Conservation (phyloP, 2,888 invertebrate species). For the Polia nebulosa region DNA sequence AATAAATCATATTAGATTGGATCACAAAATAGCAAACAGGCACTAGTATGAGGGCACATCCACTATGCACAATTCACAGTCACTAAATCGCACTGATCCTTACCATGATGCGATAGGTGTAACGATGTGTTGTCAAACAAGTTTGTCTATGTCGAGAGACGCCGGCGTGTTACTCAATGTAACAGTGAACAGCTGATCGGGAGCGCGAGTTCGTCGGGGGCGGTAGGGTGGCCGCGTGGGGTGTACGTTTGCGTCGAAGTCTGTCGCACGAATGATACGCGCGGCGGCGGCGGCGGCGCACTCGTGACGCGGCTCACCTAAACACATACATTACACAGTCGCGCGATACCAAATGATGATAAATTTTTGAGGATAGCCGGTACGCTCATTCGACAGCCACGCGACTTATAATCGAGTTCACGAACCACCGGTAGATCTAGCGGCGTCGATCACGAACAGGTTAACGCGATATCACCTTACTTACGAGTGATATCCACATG, state of each 20-base stretch:
- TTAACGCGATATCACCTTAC: slow-evolving; percentile 74
- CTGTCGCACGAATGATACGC: slow-evolving; percentile 87
- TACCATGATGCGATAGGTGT: slow-evolving; percentile 83
- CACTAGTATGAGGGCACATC: slow-evolving; percentile 74
- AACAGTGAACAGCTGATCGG: slow-evolving; percentile 85
- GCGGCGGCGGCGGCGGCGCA: slow-evolving; percentile 84
- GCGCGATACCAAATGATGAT: slow-evolving; percentile 80
- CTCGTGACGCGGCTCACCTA: slow-evolving; percentile 84
- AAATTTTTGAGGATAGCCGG: slow-evolving; percentile 84
- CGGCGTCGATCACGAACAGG: slow-evolving; percentile 78
- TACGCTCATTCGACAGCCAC: slow-evolving; percentile 82
- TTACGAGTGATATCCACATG: slow-evolving; percentile 77
- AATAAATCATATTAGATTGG: slow-evolving; percentile 46
- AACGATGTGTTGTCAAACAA: slow-evolving; percentile 76
- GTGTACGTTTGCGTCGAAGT: slow-evolving; percentile 82
- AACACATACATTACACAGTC: slow-evolving; percentile 79
- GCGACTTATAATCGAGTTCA: slow-evolving; percentile 81
- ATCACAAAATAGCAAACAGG: slow-evolving; percentile 65
- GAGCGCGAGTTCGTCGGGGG: slow-evolving; percentile 74
- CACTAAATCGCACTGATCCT: slow-evolving; percentile 81
- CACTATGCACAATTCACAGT: slow-evolving; percentile 81
- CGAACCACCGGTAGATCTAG: slow-evolving; percentile 74
- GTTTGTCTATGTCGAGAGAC: slow-evolving; percentile 67
- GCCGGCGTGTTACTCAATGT: slow-evolving; percentile 68
- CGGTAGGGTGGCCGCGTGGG: slow-evolving; percentile 76